phyloP scores from a whole-genome alignment of 2,113 vertebrate genomes.

The Miniopterus natalensis region DNA sequence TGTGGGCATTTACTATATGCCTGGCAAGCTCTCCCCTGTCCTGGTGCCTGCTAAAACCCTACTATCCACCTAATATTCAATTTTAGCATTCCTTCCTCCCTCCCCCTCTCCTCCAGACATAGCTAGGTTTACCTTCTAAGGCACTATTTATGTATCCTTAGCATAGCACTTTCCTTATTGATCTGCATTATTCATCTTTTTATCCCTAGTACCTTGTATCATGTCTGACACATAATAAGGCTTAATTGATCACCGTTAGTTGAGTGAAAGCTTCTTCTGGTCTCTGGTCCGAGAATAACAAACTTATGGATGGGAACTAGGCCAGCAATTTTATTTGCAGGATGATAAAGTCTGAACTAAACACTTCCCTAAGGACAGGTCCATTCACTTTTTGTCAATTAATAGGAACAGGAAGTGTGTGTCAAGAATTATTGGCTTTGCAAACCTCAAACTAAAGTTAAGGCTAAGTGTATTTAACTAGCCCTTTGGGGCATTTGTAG shows the following conservation, averaged over 20 bases:
- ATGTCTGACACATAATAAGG: not conserved
- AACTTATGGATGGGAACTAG: slow-evolving; percentile 41
- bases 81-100: not conserved
- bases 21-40: not conserved
- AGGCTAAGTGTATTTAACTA: slow-evolving; percentile 59
- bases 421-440: slow-evolving; percentile 59
- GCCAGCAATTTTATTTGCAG: slow-evolving; percentile 71
- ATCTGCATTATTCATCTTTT: slow-evolving; percentile 17
- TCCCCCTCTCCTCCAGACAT: not conserved
- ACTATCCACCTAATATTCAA: not conserved
- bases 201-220: slow-evolving; percentile 29
- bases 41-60: not conserved
- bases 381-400: slow-evolving; percentile 64
- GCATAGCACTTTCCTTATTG: slow-evolving; percentile 15
- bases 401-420: slow-evolving; percentile 58
- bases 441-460: slow-evolving; percentile 69
- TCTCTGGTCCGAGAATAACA: slow-evolving; percentile 58
- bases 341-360: slow-evolving; percentile 59
- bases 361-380: slow-evolving; percentile 69
- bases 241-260: slow-evolving; percentile 36
- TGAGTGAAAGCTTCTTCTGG: slow-evolving; percentile 36
- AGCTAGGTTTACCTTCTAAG: not conserved
- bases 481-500: slow-evolving; percentile 55
- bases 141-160: slow-evolving; percentile 14
- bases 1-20: not conserved